Evolutionary conservation across 2,888 invertebrate species (phyloP).

Genomic region (Drosophila mercatorum): DNA sequence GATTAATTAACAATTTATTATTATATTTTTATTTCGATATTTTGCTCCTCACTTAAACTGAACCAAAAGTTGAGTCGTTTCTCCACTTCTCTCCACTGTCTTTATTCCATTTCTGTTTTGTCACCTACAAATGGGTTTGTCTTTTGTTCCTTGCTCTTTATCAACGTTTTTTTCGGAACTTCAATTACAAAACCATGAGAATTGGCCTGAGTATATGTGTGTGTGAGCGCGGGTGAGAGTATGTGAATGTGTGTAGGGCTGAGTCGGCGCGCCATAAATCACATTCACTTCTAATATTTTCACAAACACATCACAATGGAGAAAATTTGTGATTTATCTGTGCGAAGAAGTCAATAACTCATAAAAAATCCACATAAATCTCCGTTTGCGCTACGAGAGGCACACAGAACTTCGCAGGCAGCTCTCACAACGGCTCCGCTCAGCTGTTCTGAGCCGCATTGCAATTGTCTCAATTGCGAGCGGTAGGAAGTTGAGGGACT

Average conservation of each 20-base stretch:
- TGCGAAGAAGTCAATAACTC: slow-evolving; percentile 81
- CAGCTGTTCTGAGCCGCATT: slow-evolving; percentile 21
- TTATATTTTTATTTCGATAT: too few species aligned
- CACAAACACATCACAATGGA: slow-evolving; percentile 79
- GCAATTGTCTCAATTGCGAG: slow-evolving; percentile 47
- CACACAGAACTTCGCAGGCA: slow-evolving; percentile 9
- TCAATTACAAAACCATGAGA: slow-evolving; percentile 40
- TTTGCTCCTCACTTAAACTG: too few species aligned
- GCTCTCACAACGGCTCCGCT: slow-evolving; percentile 7
- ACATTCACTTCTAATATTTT: slow-evolving; percentile 80
- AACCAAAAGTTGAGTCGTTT: neutral
- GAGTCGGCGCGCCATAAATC: slow-evolving; percentile 68
- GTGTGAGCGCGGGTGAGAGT: slow-evolving; percentile 6
- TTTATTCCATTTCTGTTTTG: neutral
- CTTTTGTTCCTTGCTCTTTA: slow-evolving; percentile 8
- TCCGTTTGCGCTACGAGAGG: slow-evolving; percentile 43
- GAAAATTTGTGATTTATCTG: slow-evolving; percentile 80
- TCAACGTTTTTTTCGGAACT: slow-evolving; percentile 10
- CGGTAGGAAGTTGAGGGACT: slow-evolving; percentile 32
- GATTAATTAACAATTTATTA: too few species aligned
- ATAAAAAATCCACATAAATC: slow-evolving; percentile 81
- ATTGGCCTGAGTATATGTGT: slow-evolving; percentile 6
- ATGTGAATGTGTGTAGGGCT: slow-evolving; percentile 11
- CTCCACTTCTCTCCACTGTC: neutral
- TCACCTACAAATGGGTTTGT: neutral